Evolutionary conservation across 2,888 invertebrate genomes (phyloP).

Genomic region (Pyrrhia umbra): DNA sequence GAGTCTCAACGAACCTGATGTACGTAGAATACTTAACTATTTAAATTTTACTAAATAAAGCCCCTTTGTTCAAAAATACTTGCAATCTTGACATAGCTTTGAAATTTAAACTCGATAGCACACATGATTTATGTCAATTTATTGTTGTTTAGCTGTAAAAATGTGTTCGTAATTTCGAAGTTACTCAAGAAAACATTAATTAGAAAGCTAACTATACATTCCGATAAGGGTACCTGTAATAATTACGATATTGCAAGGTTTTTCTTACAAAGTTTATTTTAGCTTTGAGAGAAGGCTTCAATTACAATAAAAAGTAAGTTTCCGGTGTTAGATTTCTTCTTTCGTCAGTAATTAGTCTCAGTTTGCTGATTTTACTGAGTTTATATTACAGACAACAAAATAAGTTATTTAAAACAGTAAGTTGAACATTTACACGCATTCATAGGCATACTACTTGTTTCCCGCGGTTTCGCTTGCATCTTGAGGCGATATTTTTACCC

Average conservation of each 20-base stretch:
- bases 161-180: too few relatives aligned
- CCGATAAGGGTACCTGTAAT: not conserved
- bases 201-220: not conserved
- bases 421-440: too few relatives aligned
- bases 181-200: not conserved
- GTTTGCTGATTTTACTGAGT: not conserved
- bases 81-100: not conserved
- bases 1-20: constrained; percentile 73
- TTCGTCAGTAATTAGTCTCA: not conserved
- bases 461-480: too few relatives aligned
- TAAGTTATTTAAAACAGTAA: too few relatives aligned
- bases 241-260: not conserved
- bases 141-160: not conserved
- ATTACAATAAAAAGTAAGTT: too few relatives aligned
- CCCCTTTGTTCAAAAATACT: not conserved
- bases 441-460: too few relatives aligned
- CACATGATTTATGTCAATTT: not conserved
- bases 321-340: not conserved
- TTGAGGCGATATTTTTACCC: too few relatives aligned
- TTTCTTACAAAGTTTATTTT: not conserved
- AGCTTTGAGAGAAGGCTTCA: not conserved
- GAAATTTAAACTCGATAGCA: not conserved
- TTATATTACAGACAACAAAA: too few relatives aligned
- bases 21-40: constrained; percentile 55
- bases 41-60: not conserved